Conservation (phyloP, 1,140 invertebrate species). For the Drosophila tsacasi region DNA sequence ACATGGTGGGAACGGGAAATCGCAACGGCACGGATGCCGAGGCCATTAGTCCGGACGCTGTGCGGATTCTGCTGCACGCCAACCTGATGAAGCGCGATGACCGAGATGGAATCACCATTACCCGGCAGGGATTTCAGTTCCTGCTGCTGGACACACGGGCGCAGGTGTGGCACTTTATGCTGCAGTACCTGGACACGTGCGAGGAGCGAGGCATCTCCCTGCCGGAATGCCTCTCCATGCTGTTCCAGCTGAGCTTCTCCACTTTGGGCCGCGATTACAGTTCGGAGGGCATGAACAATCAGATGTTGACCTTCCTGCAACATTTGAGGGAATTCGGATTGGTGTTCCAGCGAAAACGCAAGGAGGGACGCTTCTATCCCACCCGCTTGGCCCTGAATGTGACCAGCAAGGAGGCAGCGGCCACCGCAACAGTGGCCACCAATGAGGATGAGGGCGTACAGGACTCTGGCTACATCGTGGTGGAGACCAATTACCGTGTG, state of each 20-base stretch:
- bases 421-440: constrained; percentile 26
- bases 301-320: constrained; percentile 95
- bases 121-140: constrained; percentile 97
- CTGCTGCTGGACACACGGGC: constrained; percentile 93
- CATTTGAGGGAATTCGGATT: constrained; percentile 98
- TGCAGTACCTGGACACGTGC: constrained; percentile 97
- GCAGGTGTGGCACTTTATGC: constrained; percentile 96
- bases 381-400: constrained; percentile 97
- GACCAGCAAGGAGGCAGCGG: constrained; percentile 85
- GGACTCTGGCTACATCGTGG: constrained; percentile 93
- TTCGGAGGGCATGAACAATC: constrained; percentile 96
- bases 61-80: constrained; percentile 95
- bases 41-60: constrained; percentile 96
- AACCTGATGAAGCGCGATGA: constrained; percentile 96
- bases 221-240: constrained; percentile 96
- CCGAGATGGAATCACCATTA: constrained; percentile 94
- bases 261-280: constrained; percentile 98
- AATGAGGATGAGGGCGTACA: constrained; percentile 85
- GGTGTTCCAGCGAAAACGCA: constrained; percentile 97
- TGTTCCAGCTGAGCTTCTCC: constrained; percentile 98
- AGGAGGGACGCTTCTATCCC: constrained; percentile 97
- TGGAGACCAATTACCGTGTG: constrained; percentile 98
- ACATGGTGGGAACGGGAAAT: constrained; percentile 95
- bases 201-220: constrained; percentile 93
- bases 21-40: constrained; percentile 88